Conservation (phyloP, 2,113 vertebrate species). For the Gambusia affinis region DNA sequence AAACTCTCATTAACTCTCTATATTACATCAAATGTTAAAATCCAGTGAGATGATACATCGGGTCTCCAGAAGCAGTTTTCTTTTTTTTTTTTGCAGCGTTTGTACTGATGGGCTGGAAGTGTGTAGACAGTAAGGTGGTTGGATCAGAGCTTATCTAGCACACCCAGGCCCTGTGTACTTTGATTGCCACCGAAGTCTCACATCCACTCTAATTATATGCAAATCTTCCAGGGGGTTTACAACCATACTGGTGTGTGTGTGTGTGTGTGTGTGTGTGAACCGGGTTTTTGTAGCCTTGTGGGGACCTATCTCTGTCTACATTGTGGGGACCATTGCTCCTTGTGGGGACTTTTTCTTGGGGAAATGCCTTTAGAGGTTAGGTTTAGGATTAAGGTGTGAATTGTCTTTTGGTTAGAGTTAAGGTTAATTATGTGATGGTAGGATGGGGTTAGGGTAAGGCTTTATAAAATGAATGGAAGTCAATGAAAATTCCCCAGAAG, state of each 20-base stretch:
- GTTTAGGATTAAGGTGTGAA: no score
- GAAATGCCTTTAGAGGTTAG: no score
- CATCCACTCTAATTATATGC: constrained; percentile 39
- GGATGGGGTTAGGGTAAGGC: no score
- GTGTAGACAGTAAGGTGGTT: neutral
- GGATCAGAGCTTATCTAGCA: constrained; percentile 47
- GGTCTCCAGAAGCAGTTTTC: neutral
- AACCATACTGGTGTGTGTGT: neutral
- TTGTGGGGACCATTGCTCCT: no score
- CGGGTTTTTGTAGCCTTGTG: no score
- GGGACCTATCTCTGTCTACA: no score
- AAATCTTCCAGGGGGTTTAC: constrained; percentile 36
- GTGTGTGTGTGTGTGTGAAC: neutral
- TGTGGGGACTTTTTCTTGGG: no score
- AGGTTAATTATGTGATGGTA: no score
- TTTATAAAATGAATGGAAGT: no score
- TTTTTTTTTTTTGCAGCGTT: no score
- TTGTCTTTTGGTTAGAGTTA: no score
- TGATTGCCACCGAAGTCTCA: constrained; percentile 2
- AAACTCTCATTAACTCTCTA: neutral
- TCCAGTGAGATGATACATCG: neutral
- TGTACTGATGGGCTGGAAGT: neutral
- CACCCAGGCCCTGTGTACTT: constrained; percentile 29
- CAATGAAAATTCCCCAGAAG: no score
- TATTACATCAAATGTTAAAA: neutral